Conservation (phyloP, 2,888 invertebrate species). For the Neoascia interrupta region DNA sequence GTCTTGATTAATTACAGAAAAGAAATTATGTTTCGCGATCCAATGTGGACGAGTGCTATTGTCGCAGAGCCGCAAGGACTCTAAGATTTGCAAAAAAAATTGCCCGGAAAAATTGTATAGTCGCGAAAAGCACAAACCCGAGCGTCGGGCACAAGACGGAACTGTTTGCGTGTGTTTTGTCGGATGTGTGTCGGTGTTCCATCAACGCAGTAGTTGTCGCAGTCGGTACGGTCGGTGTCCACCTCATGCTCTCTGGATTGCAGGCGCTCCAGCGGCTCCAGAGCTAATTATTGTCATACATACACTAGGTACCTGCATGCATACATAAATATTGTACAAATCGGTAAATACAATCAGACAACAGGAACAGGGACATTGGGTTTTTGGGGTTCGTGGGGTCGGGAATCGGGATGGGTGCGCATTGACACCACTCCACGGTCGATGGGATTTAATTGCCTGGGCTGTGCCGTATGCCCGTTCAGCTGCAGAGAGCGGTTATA, state of each 20-base stretch:
- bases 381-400: no score
- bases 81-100: constrained; percentile 17
- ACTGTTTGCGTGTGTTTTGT: constrained; percentile 40
- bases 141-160: no score
- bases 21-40: constrained; percentile 28
- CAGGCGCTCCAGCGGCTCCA: constrained; percentile 50
- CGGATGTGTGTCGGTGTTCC: constrained; percentile 10
- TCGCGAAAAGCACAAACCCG: no score
- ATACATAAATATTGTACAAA: no score
- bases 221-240: constrained; percentile 29
- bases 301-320: constrained; percentile 38
- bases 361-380: neutral
- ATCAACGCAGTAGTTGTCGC: constrained; percentile 29
- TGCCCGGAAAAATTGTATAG: constrained; percentile 7
- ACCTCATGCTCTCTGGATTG: constrained; percentile 50
- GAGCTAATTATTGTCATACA: constrained; percentile 36
- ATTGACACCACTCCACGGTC: no score
- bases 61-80: constrained; percentile 13
- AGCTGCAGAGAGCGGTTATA: no score
- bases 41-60: constrained; percentile 4
- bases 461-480: no score
- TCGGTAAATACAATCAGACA: constrained; percentile 13
- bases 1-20: constrained; percentile 13
- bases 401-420: no score
- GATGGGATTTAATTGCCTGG: no score